Conservation (phyloP, 2,888 invertebrate species). For the Cenopis cana region DNA sequence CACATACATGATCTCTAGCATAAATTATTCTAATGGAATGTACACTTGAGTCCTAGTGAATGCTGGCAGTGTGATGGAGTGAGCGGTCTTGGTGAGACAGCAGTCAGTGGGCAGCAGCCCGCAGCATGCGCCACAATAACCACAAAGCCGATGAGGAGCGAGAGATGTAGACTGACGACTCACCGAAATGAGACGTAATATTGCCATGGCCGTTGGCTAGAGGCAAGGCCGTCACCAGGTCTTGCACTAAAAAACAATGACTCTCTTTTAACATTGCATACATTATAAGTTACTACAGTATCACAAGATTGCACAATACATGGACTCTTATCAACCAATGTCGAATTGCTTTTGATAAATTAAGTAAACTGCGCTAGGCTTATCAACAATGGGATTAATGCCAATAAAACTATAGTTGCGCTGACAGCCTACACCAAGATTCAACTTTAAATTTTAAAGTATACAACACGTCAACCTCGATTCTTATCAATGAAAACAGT, state of each 20-base stretch:
- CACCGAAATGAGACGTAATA: conserved; percentile 84
- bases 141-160: conserved; percentile 81
- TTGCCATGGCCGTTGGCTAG: conserved; percentile 85
- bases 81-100: conserved; percentile 34
- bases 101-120: conserved; percentile 68
- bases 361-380: conserved; percentile 47
- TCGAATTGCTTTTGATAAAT: conserved; percentile 53
- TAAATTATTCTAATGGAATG: conserved; percentile 28
- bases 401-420: conserved; percentile 24
- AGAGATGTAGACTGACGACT: conserved; percentile 80
- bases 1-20: conserved; percentile 26
- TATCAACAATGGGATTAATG: conserved; percentile 50
- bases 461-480: conserved; percentile 35
- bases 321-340: conserved; percentile 50
- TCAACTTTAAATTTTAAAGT: conserved; percentile 18
- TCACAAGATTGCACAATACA: conserved; percentile 48
- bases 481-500: conserved; percentile 45
- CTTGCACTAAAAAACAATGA: conserved; percentile 85
- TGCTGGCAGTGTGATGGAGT: conserved; percentile 19
- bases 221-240: conserved; percentile 85
- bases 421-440: conserved; percentile 17
- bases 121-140: conserved; percentile 79
- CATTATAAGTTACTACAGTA: conserved; percentile 57
- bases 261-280: conserved; percentile 82
- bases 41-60: conserved; percentile 17